Evolutionary conservation across 2,797 vertebrate genomes (phyloP).

Genomic region (Coranthus polyacanthus): DNA sequence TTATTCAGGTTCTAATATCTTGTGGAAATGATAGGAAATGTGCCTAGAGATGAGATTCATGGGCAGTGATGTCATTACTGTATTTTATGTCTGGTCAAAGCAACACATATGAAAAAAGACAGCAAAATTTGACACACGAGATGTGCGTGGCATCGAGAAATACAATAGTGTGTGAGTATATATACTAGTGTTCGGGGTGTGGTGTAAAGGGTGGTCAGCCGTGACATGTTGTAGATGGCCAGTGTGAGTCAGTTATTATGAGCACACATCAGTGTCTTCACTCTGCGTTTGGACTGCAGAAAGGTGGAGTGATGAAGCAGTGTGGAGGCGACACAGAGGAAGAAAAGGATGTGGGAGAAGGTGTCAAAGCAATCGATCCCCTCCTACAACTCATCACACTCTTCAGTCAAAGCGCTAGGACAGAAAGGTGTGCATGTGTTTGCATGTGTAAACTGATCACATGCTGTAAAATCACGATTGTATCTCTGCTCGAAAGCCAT

Average conservation of each 20-base stretch:
- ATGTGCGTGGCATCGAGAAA: too few relatives aligned
- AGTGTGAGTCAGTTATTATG: constrained; percentile 33
- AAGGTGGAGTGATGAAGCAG: constrained; percentile 63
- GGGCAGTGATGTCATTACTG: too few relatives aligned
- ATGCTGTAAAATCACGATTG: constrained; percentile 20
- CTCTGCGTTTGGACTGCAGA: constrained; percentile 68
- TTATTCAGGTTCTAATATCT: too few relatives aligned
- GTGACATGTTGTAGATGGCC: background rate
- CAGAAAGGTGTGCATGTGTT: constrained; percentile 88
- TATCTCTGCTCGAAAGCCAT: constrained; percentile 26
- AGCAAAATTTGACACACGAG: too few relatives aligned
- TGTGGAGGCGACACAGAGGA: constrained; percentile 61
- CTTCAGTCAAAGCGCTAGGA: constrained; percentile 92
- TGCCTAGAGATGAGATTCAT: too few relatives aligned
- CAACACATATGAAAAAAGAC: too few relatives aligned
- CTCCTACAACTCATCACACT: constrained; percentile 95
- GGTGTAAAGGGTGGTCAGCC: background rate
- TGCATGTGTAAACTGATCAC: constrained; percentile 35
- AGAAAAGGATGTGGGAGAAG: constrained; percentile 84
- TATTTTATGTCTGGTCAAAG: too few relatives aligned
- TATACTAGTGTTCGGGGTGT: background rate
- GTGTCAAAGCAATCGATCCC: constrained; percentile 88
- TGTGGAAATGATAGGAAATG: too few relatives aligned
- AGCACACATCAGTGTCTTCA: constrained; percentile 14
- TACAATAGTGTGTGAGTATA: too few relatives aligned